Percentiles rank a stretch among this genome's conserved stretches.
Conservation (phyloP, 2,888 invertebrate species). For the Drosophila anceps region DNA sequence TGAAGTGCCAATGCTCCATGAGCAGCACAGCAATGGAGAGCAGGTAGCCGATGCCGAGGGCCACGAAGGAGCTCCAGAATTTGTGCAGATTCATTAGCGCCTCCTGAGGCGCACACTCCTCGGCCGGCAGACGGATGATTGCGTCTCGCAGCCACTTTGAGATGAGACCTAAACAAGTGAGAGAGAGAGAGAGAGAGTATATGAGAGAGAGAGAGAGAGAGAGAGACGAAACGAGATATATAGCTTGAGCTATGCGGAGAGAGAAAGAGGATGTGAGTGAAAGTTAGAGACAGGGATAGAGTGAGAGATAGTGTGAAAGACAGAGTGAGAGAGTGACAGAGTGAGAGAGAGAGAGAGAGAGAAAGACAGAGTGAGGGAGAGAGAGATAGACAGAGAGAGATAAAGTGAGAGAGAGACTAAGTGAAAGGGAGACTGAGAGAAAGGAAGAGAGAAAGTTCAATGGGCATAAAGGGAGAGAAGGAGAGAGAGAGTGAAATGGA, state of each 20-base stretch:
- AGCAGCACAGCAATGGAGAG: constrained; percentile 87
- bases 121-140: constrained; percentile 87
- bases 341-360: background rate
- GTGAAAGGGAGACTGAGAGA: background rate
- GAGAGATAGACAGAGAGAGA: background rate
- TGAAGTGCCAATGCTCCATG: constrained; percentile 89
- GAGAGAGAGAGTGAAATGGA: background rate
- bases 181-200: background rate
- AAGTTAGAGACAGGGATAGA: background rate
- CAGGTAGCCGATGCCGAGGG: constrained; percentile 89
- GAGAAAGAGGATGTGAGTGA: background rate
- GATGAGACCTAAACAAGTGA: constrained; percentile 87
- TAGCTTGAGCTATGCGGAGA: no score
- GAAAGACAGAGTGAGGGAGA: background rate
- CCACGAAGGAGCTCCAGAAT: constrained; percentile 91
- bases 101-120: constrained; percentile 88
- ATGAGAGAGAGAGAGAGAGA: background rate
- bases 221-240: no score
- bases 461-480: no score
- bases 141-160: constrained; percentile 92
- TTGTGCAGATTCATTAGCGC: constrained; percentile 92
- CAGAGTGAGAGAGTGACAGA: background rate
- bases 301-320: background rate
- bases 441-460: no score
- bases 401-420: background rate